A percentile compares a stretch with the other conserved stretches of the same genome.
Evolutionary conservation across 2,797 vertebrate species (phyloP).

Genomic region (Danio albolineatus): DNA sequence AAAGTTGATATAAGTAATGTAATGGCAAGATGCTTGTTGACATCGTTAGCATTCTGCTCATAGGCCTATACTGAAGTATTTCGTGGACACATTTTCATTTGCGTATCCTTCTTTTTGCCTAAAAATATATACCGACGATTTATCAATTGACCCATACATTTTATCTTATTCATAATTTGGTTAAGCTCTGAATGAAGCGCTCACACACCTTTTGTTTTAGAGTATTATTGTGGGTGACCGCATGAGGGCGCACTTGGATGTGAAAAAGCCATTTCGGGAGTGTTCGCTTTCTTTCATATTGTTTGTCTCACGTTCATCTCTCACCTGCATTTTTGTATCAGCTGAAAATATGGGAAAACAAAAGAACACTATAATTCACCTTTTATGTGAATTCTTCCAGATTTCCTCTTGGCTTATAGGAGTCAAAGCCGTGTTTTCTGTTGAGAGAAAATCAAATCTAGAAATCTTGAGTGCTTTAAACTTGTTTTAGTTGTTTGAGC

Average conservation of each 20-base stretch:
- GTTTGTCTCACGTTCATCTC: background rate
- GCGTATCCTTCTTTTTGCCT: background rate
- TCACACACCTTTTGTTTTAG: background rate
- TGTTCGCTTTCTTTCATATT: background rate
- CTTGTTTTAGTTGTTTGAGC: constrained; percentile 21
- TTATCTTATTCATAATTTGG: background rate
- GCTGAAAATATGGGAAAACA: background rate
- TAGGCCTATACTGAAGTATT: background rate
- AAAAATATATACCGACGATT: background rate
- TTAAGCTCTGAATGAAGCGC: constrained; percentile 4
- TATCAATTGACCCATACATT: background rate
- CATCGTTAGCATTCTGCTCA: background rate
- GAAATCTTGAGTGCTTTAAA: constrained; percentile 15
- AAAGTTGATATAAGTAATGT: background rate
- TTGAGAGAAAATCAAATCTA: background rate
- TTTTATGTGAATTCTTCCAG: background rate
- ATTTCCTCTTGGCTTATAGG: background rate
- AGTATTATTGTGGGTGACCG: constrained; percentile 8
- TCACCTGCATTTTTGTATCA: constrained; percentile 8
- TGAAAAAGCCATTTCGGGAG: background rate
- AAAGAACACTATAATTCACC: no score
- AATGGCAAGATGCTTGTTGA: background rate
- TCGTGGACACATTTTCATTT: background rate
- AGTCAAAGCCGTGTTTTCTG: background rate
- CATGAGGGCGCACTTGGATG: constrained; percentile 43